A percentile compares a stretch with the other conserved stretches of the same genome.
Conservation (phyloP, 2,797 vertebrate species). For the Brachyalestes nurse region DNA sequence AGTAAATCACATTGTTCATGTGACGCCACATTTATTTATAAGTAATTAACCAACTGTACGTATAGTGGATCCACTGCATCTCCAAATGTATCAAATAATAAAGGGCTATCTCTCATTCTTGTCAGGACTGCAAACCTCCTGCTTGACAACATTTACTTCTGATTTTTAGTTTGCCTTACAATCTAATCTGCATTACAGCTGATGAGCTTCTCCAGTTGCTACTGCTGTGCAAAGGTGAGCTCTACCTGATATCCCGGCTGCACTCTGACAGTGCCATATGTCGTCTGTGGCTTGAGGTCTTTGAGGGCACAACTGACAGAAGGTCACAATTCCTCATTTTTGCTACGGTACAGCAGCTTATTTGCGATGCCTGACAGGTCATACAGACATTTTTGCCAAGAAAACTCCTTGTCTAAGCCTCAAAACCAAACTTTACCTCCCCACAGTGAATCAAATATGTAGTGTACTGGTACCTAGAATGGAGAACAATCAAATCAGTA, state of each 20-base stretch:
- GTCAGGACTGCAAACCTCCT: background rate
- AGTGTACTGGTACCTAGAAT: background rate
- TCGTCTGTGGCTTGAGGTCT: conserved; percentile 11
- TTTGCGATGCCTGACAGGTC: background rate
- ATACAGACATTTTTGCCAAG: background rate
- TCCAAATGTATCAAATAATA: background rate
- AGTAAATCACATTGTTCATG: background rate
- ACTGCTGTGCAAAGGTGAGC: background rate
- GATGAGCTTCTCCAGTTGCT: background rate
- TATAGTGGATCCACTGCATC: background rate
- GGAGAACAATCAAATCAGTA: background rate
- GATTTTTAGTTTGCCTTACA: background rate
- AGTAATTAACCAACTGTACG: background rate
- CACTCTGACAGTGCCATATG: background rate
- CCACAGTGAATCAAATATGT: background rate
- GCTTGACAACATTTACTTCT: background rate
- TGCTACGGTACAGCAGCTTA: background rate
- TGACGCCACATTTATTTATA: background rate
- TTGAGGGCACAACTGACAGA: conserved; percentile 11
- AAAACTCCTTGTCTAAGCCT: background rate
- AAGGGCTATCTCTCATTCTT: background rate
- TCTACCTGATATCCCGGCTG: background rate
- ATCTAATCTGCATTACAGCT: background rate
- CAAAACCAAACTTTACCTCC: background rate
- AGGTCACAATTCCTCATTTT: too few species aligned